Conservation (phyloP, 2,113 vertebrate genomes). For the Heptranchias perlo region DNA sequence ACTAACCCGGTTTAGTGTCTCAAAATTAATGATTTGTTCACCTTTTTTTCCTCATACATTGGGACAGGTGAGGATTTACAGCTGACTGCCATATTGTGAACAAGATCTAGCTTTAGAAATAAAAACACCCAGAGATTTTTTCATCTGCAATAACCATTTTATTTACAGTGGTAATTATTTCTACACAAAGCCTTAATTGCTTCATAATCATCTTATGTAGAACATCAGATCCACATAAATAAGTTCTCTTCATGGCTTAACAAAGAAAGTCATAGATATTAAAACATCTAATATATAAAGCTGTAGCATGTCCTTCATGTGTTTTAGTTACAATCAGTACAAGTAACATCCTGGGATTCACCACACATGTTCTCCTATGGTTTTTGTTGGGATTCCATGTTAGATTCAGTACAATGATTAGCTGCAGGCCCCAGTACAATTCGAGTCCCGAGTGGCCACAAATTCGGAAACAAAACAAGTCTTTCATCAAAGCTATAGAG, state of each 20-base stretch:
- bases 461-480: not conserved
- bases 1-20: not conserved
- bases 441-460: not conserved
- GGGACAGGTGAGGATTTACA: not conserved
- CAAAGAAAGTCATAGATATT: constrained; percentile 19
- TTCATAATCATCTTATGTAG: constrained; percentile 15
- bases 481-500: not conserved
- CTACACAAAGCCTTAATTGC: constrained; percentile 34
- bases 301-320: constrained; percentile 30
- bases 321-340: constrained; percentile 34
- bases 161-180: constrained; percentile 28
- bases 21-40: not conserved
- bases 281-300: constrained; percentile 32
- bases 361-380: not conserved
- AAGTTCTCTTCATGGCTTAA: constrained; percentile 31
- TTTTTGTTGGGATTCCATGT: not conserved
- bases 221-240: constrained; percentile 34
- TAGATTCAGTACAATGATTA: not conserved
- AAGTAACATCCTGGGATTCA: constrained; percentile 13
- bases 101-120: not conserved
- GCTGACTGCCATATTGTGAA: not conserved
- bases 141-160: constrained; percentile 25
- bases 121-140: not conserved
- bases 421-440: not conserved
- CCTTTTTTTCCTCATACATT: not conserved